phyloP scores from a whole-genome alignment of 2,888 invertebrate species.

The Esperia sulphurella region DNA sequence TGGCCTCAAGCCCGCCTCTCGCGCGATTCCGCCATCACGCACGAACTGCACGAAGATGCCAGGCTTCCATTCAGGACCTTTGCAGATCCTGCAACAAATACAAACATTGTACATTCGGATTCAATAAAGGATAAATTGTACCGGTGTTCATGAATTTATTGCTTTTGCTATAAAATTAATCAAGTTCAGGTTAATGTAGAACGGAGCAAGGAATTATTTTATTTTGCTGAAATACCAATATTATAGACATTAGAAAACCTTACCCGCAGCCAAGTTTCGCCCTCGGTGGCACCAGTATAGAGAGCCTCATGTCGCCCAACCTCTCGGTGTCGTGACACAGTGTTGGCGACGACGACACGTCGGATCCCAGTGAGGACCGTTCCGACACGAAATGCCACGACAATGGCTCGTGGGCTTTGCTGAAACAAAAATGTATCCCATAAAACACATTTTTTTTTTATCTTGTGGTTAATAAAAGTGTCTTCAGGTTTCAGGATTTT shows the following conservation, averaged over 20 bases:
- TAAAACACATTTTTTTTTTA: too few species aligned
- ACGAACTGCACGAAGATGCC: conserved; percentile 95
- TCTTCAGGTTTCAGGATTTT: background rate
- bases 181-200: too few species aligned
- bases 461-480: too few species aligned
- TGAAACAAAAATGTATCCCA: conserved; percentile 40
- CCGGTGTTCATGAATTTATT: too few species aligned
- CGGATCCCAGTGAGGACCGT: conserved; percentile 76
- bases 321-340: conserved; percentile 72
- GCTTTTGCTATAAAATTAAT: too few species aligned
- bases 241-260: conserved; percentile 35
- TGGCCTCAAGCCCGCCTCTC: conserved; percentile 91
- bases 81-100: conserved; percentile 82
- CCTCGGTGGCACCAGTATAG: conserved; percentile 88
- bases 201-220: too few species aligned
- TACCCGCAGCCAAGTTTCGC: conserved; percentile 92
- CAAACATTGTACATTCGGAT: too few species aligned
- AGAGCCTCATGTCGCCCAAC: conserved; percentile 84
- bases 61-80: conserved; percentile 91
- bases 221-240: too few species aligned
- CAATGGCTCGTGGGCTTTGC: conserved; percentile 86
- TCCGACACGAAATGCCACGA: conserved; percentile 90
- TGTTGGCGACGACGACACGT: conserved; percentile 70
- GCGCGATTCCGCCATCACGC: conserved; percentile 92
- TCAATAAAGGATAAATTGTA: too few species aligned